phyloP scores from a whole-genome alignment of 2,113 vertebrate species.

The Barnardius zonarius region DNA sequence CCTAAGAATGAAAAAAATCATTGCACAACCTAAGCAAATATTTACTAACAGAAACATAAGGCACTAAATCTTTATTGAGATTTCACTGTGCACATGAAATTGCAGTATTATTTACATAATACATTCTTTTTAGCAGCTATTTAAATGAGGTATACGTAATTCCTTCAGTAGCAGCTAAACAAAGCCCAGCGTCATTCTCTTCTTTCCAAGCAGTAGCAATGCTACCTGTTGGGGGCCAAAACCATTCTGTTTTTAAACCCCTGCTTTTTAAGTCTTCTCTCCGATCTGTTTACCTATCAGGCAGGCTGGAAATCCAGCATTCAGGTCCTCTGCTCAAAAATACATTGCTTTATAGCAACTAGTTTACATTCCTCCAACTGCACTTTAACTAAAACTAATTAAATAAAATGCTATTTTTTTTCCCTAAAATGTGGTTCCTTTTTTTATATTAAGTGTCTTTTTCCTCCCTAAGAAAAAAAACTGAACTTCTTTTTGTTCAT shows the following conservation, averaged over 20 bases:
- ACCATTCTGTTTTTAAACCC: not conserved
- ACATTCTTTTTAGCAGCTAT: conserved; percentile 20
- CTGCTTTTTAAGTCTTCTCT: not conserved
- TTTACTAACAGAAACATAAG: conserved; percentile 23
- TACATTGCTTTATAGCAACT: not conserved
- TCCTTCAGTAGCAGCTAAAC: not conserved
- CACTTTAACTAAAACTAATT: not conserved
- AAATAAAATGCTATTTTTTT: not conserved
- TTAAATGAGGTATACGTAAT: conserved; percentile 1
- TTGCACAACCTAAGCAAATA: not conserved
- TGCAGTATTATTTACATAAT: not conserved
- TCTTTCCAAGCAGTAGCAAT: not conserved
- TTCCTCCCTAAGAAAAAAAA: too few species aligned
- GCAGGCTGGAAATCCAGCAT: not conserved
- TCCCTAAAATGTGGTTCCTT: not conserved
- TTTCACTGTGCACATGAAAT: not conserved
- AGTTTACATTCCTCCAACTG: not conserved
- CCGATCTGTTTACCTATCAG: not conserved
- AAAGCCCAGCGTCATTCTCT: not conserved
- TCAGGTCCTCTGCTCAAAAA: not conserved
- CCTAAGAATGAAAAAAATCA: not conserved
- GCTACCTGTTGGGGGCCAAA: not conserved
- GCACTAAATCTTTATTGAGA: conserved; percentile 10
- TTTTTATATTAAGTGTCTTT: too few species aligned
- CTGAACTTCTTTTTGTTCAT: not conserved